phyloP scores from a whole-genome alignment of 2,888 invertebrate species.

The Zele albiditarsus region DNA sequence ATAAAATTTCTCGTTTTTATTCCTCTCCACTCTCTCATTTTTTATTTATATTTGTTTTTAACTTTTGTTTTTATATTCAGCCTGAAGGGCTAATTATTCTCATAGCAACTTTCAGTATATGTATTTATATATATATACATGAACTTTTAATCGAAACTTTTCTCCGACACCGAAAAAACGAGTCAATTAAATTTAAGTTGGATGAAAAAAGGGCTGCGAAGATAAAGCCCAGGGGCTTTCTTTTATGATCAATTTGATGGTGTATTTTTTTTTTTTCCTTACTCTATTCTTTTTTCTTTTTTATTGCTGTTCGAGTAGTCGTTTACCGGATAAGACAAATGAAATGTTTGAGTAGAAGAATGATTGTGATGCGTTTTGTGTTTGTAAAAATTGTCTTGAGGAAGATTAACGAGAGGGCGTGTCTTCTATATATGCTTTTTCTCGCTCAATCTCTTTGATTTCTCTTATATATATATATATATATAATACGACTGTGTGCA shows the following conservation, averaged over 20 bases:
- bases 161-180: not conserved
- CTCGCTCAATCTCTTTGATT: not conserved
- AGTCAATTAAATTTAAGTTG: constrained; percentile 3
- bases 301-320: constrained; percentile 1
- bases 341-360: constrained; percentile 11
- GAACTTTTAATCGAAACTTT: not conserved
- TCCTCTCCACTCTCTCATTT: not conserved
- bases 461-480: not conserved
- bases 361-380: constrained; percentile 4
- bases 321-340: constrained; percentile 17
- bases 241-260: not conserved
- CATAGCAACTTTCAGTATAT: not conserved
- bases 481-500: not conserved
- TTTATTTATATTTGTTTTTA: constrained; percentile 11
- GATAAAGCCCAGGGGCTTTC: not conserved
- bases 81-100: constrained; percentile 26
- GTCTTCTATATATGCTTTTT: not conserved
- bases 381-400: constrained; percentile 7
- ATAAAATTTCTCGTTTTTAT: not conserved
- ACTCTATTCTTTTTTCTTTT: not conserved
- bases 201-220: not conserved
- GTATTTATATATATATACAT: not conserved
- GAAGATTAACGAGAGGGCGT: constrained; percentile 13
- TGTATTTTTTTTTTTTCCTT: not conserved
- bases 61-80: not conserved